Base-by-base conservation (phyloP, 2,888 invertebrate species). In the Calameuta pallipes region DNA sequence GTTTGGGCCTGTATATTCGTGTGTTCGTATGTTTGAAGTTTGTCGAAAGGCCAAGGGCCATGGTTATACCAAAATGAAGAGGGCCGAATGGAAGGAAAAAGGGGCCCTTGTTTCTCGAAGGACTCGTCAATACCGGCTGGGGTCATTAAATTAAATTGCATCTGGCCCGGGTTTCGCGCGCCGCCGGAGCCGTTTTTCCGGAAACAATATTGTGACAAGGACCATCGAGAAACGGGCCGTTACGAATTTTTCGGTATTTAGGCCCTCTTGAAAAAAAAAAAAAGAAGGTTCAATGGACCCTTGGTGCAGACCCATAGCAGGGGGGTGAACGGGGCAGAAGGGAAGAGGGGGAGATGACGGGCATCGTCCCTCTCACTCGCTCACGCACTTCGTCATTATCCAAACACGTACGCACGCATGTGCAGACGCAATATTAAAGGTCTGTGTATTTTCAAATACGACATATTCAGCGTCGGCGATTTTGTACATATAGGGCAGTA, bases 201-300 rank as follows among this genome's bases (percentile, higher is more conserved):
- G 87, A 89, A 89, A 89, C 90, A 90, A 89, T 90, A 88, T 89
- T 89, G 85, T 87, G 86, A 89, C 89, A 87, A 89, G 90, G 83
- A 84, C 87, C 86, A 88, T 89, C 86, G 86, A 88, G 79, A 80
- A 80, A 78, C 76, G 74, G 35, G 76, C 76, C 81, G 78, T 81
- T 81, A 75, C 77, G 74, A 81, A 31, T 74, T 85, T 85, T 82
- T 82, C 83, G 85, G 84, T 85, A 86, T 87, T 88, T 86, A 85
- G 86, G 81, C 78, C 83, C 87, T 86, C 86, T 86, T 82, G 81
- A 86, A 37, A 83, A 84, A 81, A 37, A 83, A 79, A 83, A 56
- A 56, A 56, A 15, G 23, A 84, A 84, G 82, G 83, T 84, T 89
- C 82, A 88, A 88, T 87, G 84, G 85, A 82, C 86, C 85, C 85